Evolutionary conservation across 35 echinoderm and acorn worm species (phyloP), one percentile per base, ranked within the genome.

Genomic region (Ophioderma brevispina): DNA sequence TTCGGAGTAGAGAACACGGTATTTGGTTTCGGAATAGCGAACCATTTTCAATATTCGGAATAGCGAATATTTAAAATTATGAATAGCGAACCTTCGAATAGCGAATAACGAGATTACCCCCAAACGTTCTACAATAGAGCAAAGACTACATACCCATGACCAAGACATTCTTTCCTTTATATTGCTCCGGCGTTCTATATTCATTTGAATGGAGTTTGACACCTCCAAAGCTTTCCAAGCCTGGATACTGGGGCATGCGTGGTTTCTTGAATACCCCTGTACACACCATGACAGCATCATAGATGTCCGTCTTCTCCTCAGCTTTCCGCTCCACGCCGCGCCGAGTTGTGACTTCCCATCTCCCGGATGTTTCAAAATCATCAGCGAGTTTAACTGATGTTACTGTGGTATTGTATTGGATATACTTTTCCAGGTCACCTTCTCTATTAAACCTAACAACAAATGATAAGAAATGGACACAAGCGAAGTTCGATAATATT

Each of bases 241-340:
- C 93, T 0, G 90, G 79, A 76, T 95, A 93, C 30, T 87, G 34
- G 15, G 84, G 93, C 25, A 84, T 76, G 55, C 85, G 55, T 25
- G 86, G 82, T 19, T 77, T 89, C 11, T 81, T 88, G 80, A 90
- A 89, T 33, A 91, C 70, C 0, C 96, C 96, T 0, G 86, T 84
- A 64, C 96, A 98, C 32, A 98, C 93, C 41, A 98, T 87, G 23
- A 98, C 96, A 0, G 87, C 92, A 85, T 98, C 90, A 81, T 82
- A 98, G 17, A 89, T 55, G 23, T 37, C 63, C 0, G 40, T 76
- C 38, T 75, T 21, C 49, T 84, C 56, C 25, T 83, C 63, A 0
- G 36, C 46, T 55, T 59, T 94, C 38, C 64, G 56, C 25, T 89
- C 80, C 0, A 55, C 79, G 10, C 89, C 30, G 2, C 30, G 28